A percentile compares a stretch with the other conserved stretches of the same genome.
phyloP scores from a whole-genome alignment of 2,113 vertebrate genomes.

The Morphnarchus princeps region DNA sequence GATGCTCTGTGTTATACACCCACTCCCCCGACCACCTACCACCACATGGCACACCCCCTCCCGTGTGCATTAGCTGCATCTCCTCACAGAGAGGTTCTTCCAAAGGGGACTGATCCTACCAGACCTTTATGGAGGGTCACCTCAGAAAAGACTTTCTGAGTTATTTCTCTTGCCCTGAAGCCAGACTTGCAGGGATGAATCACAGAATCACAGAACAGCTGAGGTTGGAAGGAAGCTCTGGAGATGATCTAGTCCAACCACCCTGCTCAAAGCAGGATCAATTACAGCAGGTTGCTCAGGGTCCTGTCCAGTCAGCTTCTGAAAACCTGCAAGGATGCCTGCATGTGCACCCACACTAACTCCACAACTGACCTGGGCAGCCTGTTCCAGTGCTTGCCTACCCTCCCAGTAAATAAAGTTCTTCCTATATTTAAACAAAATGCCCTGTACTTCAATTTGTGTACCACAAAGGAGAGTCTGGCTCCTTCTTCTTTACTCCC shows the following conservation, averaged over 20 bases:
- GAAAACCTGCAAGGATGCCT: background rate
- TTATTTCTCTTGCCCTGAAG: background rate
- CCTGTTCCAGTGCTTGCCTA: background rate
- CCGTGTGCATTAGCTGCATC: background rate
- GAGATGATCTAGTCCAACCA: background rate
- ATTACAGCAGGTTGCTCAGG: background rate
- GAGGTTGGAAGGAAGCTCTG: background rate
- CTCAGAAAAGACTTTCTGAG: background rate
- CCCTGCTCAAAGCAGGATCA: background rate
- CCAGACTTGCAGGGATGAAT: background rate
- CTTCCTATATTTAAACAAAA: background rate
- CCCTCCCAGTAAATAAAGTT: background rate
- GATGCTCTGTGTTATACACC: background rate
- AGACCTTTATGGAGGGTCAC: background rate
- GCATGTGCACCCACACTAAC: fast-evolving
- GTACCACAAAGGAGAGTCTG: background rate
- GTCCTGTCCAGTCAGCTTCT: too few species aligned
- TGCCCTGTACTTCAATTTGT: background rate
- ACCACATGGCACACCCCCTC: background rate
- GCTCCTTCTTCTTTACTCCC: background rate
- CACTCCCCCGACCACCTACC: background rate
- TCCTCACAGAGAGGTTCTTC: background rate
- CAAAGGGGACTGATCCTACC: background rate
- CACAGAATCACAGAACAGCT: background rate
- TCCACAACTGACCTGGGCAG: background rate